These are phyloP conservation scores for Germaria angustata DNA, from an alignment of 2,888 invertebrate species.

Conservation along the genomic window DNA sequence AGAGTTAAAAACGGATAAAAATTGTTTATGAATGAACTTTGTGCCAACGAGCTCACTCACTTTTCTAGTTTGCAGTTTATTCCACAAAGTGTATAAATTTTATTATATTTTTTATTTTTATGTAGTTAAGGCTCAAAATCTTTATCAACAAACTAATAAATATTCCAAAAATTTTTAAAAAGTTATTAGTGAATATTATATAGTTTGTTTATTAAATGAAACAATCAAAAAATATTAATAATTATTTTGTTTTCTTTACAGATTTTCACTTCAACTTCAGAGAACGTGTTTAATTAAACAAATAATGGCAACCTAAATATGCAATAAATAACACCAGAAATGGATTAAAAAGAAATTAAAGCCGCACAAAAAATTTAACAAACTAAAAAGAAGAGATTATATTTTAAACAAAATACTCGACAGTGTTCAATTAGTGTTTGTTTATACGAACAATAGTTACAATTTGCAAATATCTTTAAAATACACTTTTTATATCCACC, in stretches of 20 bases:
- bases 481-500: background rate
- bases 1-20: no score
- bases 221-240: no score
- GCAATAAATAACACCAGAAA: constrained; percentile 13
- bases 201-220: no score
- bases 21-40: no score
- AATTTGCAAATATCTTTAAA: constrained; percentile 6
- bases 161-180: no score
- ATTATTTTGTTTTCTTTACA: constrained; percentile 22
- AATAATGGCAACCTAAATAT: constrained; percentile 1
- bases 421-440: constrained; percentile 45
- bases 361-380: constrained; percentile 20
- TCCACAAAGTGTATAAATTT: no score
- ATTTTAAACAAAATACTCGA: constrained; percentile 18
- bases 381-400: background rate
- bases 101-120: no score
- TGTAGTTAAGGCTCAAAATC: no score
- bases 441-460: constrained; percentile 25
- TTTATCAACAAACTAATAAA: no score
- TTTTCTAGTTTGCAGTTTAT: no score
- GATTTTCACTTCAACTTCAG: constrained; percentile 16
- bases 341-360: background rate
- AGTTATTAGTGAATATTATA: no score
- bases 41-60: no score
- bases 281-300: background rate